Percentiles rank a stretch among this genome's conserved stretches.
Evolutionary conservation across 2,888 invertebrate species (phyloP).

Genomic region (Dicyrtomina minuta): DNA sequence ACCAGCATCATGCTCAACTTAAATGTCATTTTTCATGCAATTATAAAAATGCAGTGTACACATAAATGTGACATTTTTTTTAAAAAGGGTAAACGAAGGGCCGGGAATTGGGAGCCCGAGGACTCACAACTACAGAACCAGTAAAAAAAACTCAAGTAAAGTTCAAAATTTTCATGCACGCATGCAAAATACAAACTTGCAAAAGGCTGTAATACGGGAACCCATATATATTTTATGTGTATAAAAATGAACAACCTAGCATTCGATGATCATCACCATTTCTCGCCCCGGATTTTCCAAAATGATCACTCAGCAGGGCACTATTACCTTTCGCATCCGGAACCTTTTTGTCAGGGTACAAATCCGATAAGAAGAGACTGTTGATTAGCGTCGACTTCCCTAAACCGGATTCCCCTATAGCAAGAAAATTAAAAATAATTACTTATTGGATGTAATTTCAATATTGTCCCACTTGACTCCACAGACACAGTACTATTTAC

Average conservation of each 20-base stretch:
- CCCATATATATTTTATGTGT: too few relatives aligned
- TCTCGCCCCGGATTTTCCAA: conserved; percentile 37
- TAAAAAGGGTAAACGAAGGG: too few relatives aligned
- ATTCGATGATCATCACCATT: conserved; percentile 38
- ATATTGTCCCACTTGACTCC: too few relatives aligned
- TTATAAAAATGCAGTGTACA: too few relatives aligned
- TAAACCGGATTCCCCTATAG: conserved; percentile 73
- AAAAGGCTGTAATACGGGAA: neutral
- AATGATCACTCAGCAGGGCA: conserved; percentile 21
- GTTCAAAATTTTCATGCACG: neutral
- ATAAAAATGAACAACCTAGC: conserved; percentile 35
- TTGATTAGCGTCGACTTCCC: conserved; percentile 96
- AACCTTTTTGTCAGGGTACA: conserved; percentile 79
- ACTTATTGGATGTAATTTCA: too few relatives aligned
- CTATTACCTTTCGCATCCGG: conserved; percentile 52
- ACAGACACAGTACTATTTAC: too few relatives aligned
- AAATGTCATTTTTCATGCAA: too few relatives aligned
- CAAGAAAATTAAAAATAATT: neutral
- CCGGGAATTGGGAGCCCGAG: too few relatives aligned
- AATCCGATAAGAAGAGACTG: conserved; percentile 80
- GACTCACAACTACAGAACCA: too few relatives aligned
- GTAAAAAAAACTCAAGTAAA: too few relatives aligned
- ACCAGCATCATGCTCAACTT: too few relatives aligned
- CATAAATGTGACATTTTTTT: too few relatives aligned
- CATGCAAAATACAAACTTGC: neutral